Percentiles rank a stretch among this genome's conserved stretches.
phyloP scores from a whole-genome alignment of 1,140 invertebrate species.

The Grapholita molesta region DNA sequence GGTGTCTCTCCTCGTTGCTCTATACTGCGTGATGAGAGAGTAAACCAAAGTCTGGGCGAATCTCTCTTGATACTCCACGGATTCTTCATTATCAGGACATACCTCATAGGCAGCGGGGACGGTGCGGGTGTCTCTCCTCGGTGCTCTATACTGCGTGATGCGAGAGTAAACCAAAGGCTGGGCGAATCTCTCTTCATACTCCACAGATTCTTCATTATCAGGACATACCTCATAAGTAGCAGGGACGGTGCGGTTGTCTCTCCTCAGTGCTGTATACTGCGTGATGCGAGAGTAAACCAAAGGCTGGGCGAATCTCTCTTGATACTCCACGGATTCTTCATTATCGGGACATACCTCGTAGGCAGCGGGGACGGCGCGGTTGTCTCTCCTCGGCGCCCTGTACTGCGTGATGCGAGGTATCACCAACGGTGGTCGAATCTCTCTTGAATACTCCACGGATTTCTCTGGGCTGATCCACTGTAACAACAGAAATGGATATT shows the following conservation, averaged over 20 bases:
- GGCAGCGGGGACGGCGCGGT: conserved; percentile 36
- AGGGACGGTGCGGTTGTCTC: conserved; percentile 21
- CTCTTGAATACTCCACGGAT: conserved; percentile 61
- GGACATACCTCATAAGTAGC: background rate
- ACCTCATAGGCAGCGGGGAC: no score
- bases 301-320: conserved; percentile 60
- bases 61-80: no score
- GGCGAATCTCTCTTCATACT: background rate
- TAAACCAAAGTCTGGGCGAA: no score
- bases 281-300: conserved; percentile 71
- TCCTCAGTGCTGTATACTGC: conserved; percentile 54
- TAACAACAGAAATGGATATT: conserved; percentile 28
- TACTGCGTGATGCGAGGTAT: conserved; percentile 72
- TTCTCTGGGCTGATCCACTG: conserved; percentile 76
- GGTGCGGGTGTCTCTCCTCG: no score
- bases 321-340: conserved; percentile 63
- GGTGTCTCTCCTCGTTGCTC: no score
- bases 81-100: no score
- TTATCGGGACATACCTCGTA: conserved; percentile 45
- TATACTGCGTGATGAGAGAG: no score
- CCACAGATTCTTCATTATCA: background rate
- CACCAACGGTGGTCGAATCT: conserved; percentile 65
- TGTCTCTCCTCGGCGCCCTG: conserved; percentile 43
- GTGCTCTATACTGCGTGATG: background rate
- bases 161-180: background rate